Evolutionary conservation across 2,888 invertebrate genomes (phyloP), one percentile per base, ranked within the genome.

Genomic region (Monoplex corrugatus): DNA sequence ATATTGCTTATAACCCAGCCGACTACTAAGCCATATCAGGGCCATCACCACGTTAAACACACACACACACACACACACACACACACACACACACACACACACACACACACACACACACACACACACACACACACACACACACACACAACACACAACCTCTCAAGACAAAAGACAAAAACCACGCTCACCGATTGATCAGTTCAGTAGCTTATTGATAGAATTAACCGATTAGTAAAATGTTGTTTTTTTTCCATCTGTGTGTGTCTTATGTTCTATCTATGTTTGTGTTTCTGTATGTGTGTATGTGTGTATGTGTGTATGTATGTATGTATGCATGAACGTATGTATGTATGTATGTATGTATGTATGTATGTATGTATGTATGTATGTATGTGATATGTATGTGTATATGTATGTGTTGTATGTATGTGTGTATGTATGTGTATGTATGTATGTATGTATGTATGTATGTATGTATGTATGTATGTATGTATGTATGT

Each of bases 401-500:
- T 50, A 16, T 16, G 16, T 50, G 57, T 57, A 1, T 57, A 16
- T 50, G 50, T 50, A 13, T 50, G 50, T 50, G 50, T 50, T 13
- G 50, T 16, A 8, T 50, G 50, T 16, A 50, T 50, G 50, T 50
- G 8, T 16, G 16, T 50, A 8, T 50, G 50, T 50, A 16, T 8
- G 8, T 50, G 16, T 16, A 50, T 50, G 50, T 16, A 50, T 50
- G 50, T 16, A 50, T 50, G 50, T 16, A 50, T 50, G 50, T 50
- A 16, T 50, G 50, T 50, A 8, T 16, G 16, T 16, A 16, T 16
- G 8, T 50, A 16, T 50, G 50, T 16, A 50, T 44, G 44, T 82
- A 40, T 16, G 82, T 82, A 40, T 82, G 82, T 82, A 40, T 82
- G 82, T 82, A 40, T 82, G 82, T 16, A 40, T 82, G 82, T 16